Base-by-base conservation (phyloP, 2,888 invertebrate species). In the Diachrysia chrysitis region DNA sequence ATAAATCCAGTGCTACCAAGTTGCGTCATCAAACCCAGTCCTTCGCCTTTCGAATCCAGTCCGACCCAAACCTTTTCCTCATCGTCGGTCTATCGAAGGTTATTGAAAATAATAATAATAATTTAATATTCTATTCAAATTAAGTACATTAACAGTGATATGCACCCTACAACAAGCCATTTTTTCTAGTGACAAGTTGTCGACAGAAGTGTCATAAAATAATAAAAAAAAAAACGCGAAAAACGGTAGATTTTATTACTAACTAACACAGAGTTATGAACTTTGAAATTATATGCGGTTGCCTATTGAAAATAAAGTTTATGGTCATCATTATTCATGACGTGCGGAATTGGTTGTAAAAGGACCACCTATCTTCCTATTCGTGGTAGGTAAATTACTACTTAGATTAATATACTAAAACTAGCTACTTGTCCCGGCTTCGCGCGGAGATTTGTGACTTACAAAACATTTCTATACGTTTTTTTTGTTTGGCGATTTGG, bases 131-230 rank as follows among this genome's bases (percentile, higher is more conserved):
- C 25, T 25, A 25, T n/a, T n/a, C n/a, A n/a, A n/a, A n/a, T 25
- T 5, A 25, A 5, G 25, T 25, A 25, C 25, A 25, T 25, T 25
- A 25, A 80, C 21, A 51, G n/a, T 57, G 19, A 7, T 25, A 1
- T 60, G 19, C 10, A 72, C 79, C 75, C 19, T 46, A 48, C 53
- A 32, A 51, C 17, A 21, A 61, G 71, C 66, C 48, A 63, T 72
- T 69, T 42, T 51, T 71, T 53, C 2, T 16, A 29, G 60, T 79
- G 71, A 77, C 77, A 76, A 64, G 58, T 69, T 71, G 77, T 69
- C 71, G 77, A 79, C 73, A 76, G 70, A 74, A 79, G 76, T 66
- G 76, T 68, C 69, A 70, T 83, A 69, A 81, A 84, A 77, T 57
- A 35, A 63, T 66, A 67, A 58, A 67, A 63, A 71, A 63, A 76